Evolutionary conservation across 2,113 vertebrate genomes (phyloP).

Genomic region (Mustelus asterias): DNA sequence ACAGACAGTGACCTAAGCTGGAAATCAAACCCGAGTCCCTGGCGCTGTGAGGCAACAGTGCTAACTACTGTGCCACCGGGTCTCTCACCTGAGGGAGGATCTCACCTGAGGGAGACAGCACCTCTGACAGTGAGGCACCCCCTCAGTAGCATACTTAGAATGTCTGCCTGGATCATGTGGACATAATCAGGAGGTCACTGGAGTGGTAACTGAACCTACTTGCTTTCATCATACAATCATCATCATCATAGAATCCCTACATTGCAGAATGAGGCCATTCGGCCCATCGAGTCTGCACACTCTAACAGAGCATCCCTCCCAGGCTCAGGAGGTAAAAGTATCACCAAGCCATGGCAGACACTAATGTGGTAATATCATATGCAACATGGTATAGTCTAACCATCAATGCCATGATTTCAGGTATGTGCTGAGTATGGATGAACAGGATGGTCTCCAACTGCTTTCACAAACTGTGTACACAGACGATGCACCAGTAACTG

Average conservation of each 20-base stretch:
- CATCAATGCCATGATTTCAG: background rate
- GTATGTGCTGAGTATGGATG: background rate
- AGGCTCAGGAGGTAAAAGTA: background rate
- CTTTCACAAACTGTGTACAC: background rate
- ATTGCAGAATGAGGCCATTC: too few relatives aligned
- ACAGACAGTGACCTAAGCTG: too few relatives aligned
- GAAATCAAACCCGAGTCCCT: too few relatives aligned
- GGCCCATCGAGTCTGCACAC: too few relatives aligned
- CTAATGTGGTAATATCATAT: background rate
- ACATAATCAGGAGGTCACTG: background rate
- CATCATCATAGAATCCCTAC: too few relatives aligned
- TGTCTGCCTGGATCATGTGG: background rate
- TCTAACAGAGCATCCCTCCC: too few relatives aligned
- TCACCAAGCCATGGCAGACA: background rate
- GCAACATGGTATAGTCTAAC: background rate
- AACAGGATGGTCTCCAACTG: background rate
- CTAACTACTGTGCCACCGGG: too few relatives aligned
- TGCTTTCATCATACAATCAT: too few relatives aligned
- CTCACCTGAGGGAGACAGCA: background rate
- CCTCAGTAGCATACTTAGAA: background rate
- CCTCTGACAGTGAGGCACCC: background rate
- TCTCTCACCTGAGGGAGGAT: too few relatives aligned
- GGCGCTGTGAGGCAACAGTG: too few relatives aligned
- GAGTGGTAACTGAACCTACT: background rate
- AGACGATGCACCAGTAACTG: background rate